Percentiles rank a stretch among this genome's conserved stretches.
Evolutionary conservation across 1,140 invertebrate species (phyloP).

Genomic region (Plectrocnemia conspersa): DNA sequence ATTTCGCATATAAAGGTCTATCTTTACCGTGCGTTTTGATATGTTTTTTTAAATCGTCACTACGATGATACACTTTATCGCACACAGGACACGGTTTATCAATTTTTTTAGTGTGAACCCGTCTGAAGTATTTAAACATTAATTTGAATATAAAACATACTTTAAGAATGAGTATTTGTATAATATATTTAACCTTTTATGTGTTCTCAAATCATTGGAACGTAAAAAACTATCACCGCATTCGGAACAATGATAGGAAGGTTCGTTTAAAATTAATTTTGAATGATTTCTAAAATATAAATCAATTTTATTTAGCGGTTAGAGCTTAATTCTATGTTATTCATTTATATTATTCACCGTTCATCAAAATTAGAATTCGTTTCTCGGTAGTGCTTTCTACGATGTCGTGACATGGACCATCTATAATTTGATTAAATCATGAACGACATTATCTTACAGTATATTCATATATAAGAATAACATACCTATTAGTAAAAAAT

Average conservation of each 20-base stretch:
- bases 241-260: conserved; percentile 14
- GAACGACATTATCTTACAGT: too few relatives aligned
- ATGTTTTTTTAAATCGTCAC: conserved; percentile 21
- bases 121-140: conserved; percentile 7
- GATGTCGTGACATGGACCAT: too few relatives aligned
- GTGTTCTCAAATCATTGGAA: conserved; percentile 14
- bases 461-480: too few relatives aligned
- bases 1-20: conserved; percentile 43
- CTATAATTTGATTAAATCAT: too few relatives aligned
- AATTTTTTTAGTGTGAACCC: conserved; percentile 16
- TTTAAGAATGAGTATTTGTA: neutral
- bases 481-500: neutral
- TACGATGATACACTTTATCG: conserved; percentile 18
- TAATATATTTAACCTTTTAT: conserved; percentile 12
- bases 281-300: conserved; percentile 14
- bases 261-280: neutral
- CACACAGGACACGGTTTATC: conserved; percentile 17
- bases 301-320: too few relatives aligned
- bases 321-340: too few relatives aligned
- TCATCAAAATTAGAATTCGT: too few relatives aligned
- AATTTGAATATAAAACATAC: neutral
- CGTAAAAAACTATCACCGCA: conserved; percentile 21
- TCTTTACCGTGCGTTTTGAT: conserved; percentile 38
- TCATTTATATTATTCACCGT: too few relatives aligned
- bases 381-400: too few relatives aligned